Evolutionary conservation across 2,888 invertebrate species (phyloP).

Genomic region (Sphaerophoria rueppellii): DNA sequence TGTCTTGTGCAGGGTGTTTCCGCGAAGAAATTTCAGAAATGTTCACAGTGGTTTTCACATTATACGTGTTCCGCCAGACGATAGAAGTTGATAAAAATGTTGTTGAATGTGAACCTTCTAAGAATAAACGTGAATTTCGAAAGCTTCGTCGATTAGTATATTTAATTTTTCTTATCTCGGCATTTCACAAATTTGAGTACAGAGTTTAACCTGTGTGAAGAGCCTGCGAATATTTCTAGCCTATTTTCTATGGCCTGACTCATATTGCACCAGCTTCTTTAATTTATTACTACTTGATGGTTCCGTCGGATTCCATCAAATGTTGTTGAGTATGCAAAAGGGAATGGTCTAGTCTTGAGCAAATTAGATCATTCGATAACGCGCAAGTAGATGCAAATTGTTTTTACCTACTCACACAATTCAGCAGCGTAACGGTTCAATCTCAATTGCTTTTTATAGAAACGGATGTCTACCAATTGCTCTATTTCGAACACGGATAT

Average conservation of each 20-base stretch:
- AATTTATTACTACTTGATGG: slow-evolving; percentile 4
- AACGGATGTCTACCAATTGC: slow-evolving; percentile 43
- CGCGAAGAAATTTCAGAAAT: too few relatives aligned
- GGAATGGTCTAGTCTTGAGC: slow-evolving; percentile 44
- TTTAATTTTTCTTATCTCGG: too few relatives aligned
- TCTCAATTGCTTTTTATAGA: slow-evolving; percentile 59
- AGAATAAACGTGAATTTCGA: too few relatives aligned
- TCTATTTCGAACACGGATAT: slow-evolving; percentile 56
- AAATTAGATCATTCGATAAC: slow-evolving; percentile 57
- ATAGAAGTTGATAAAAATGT: too few relatives aligned
- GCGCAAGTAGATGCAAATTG: slow-evolving; percentile 32
- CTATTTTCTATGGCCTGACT: background rate
- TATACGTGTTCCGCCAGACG: too few relatives aligned
- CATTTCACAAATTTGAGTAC: too few relatives aligned
- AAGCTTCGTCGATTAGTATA: too few relatives aligned
- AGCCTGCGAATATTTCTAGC: too few relatives aligned
- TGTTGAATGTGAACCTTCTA: too few relatives aligned
- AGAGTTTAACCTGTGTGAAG: too few relatives aligned
- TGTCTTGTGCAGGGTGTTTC: too few relatives aligned
- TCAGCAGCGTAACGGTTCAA: slow-evolving; percentile 41
- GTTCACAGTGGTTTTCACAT: too few relatives aligned
- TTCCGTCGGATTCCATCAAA: background rate
- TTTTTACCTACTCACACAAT: slow-evolving; percentile 2
- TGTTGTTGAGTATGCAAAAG: slow-evolving; percentile 13
- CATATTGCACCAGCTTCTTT: background rate